Conservation (phyloP, 2,113 vertebrate species). For the Epinephelus moara region DNA sequence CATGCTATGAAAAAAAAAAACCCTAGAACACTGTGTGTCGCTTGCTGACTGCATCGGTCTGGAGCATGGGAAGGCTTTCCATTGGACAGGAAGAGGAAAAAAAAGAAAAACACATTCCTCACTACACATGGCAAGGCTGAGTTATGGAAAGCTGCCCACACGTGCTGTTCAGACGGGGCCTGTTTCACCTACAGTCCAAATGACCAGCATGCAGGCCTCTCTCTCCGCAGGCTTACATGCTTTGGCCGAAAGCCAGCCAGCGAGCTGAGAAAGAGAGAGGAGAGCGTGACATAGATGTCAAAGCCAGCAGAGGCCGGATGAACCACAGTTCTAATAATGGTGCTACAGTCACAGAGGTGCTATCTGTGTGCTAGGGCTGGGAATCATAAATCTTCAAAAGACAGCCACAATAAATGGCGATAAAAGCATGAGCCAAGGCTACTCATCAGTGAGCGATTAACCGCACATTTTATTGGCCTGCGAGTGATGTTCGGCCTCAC, state of each 20-base stretch:
- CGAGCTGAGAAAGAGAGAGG: conserved; percentile 6
- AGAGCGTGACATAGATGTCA: conserved; percentile 45
- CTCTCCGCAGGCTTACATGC: conserved; percentile 33
- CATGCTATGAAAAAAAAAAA: conserved; percentile 8
- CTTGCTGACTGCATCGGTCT: conserved; percentile 38
- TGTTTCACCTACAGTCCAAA: conserved; percentile 53
- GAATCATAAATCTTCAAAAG: conserved; percentile 44
- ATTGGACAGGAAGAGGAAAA: conserved; percentile 38
- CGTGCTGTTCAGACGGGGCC: conserved; percentile 45
- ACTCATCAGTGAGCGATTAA: conserved; percentile 54
- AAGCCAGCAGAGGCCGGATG: conserved; percentile 24
- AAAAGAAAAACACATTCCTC: conserved; percentile 49
- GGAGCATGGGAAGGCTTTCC: conserved; percentile 43
- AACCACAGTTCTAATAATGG: conserved; percentile 50
- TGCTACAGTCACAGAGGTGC: conserved; percentile 47
- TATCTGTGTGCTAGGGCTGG: conserved; percentile 20
- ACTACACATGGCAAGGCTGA: conserved; percentile 60
- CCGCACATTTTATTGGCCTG: conserved; percentile 57
- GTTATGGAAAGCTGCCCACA: conserved; percentile 58
- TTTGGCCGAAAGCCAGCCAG: conserved; percentile 49
- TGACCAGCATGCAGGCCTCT: conserved; percentile 11
- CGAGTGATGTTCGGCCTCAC: conserved; percentile 26
- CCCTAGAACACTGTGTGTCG: conserved; percentile 6
- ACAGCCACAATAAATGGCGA: conserved; percentile 38
- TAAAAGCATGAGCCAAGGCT: conserved; percentile 15